Conservation (phyloP, 2,797 vertebrate species). For the Paguma larvata region DNA sequence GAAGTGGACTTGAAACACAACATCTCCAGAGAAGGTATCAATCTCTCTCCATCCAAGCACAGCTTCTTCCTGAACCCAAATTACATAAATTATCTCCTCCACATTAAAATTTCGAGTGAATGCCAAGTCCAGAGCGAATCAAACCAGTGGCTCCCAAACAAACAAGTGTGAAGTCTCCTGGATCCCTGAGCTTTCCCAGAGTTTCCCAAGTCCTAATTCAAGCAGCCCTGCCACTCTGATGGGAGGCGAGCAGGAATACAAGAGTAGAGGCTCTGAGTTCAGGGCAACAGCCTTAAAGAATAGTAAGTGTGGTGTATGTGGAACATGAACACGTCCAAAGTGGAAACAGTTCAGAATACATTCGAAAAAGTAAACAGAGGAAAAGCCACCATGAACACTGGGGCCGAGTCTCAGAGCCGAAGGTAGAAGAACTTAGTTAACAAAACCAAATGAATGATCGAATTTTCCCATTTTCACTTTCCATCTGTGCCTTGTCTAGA, state of each 20-base stretch:
- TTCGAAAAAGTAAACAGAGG: neutral
- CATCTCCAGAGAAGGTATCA: neutral
- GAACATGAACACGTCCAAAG: neutral
- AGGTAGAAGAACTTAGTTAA: constrained; percentile 27
- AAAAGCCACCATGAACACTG: constrained; percentile 14
- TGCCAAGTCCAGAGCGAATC: neutral
- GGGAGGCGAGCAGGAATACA: neutral
- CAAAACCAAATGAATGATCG: constrained; percentile 6
- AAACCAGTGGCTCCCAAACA: constrained; percentile 49
- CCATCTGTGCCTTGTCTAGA: neutral
- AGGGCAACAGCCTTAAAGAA: neutral
- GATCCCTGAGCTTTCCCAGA: neutral
- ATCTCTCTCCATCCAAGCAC: neutral
- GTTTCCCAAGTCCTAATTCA: constrained; percentile 31
- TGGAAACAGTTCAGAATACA: constrained; percentile 3
- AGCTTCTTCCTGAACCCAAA: constrained; percentile 1
- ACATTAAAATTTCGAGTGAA: constrained; percentile 49
- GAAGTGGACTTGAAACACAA: neutral
- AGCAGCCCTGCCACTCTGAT: neutral
- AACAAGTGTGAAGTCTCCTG: constrained; percentile 34
- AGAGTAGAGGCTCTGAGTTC: neutral
- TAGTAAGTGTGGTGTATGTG: neutral
- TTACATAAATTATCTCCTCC: neutral
- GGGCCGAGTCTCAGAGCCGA: neutral
- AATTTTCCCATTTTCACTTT: constrained; percentile 11